phyloP scores from a whole-genome alignment of 2,113 vertebrate genomes.

The Embiotoca jacksoni region DNA sequence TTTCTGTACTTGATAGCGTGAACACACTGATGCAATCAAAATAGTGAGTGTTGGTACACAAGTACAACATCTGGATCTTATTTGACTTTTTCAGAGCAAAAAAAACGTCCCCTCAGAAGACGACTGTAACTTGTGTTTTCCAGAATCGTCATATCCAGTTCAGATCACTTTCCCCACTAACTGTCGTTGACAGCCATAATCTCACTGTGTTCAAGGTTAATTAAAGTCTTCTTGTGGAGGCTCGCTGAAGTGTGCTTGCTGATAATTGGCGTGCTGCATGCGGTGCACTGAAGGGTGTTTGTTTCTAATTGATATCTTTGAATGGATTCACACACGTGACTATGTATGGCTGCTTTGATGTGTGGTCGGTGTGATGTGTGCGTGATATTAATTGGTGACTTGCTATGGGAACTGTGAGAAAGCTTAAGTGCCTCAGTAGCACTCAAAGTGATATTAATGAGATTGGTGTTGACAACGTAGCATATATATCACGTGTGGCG shows the following conservation, averaged over 20 bases:
- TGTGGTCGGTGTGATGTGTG: not conserved
- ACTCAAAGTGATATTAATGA: conserved; percentile 38
- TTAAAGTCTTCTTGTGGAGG: conserved; percentile 33
- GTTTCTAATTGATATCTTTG: conserved; percentile 37
- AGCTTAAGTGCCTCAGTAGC: conserved; percentile 3
- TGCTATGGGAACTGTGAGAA: conserved; percentile 12
- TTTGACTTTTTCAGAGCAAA: not conserved
- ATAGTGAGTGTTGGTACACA: no score
- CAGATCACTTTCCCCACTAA: conserved; percentile 15
- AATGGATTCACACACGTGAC: conserved; percentile 27
- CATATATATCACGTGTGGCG: not conserved
- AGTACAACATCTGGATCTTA: no score
- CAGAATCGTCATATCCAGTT: not conserved
- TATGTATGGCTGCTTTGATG: not conserved
- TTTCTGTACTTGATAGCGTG: no score
- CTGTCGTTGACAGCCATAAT: conserved; percentile 34
- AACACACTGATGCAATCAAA: no score
- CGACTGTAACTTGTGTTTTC: not conserved
- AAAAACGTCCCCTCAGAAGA: not conserved
- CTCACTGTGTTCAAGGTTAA: conserved; percentile 27
- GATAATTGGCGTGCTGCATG: conserved; percentile 37
- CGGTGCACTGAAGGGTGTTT: conserved; percentile 30
- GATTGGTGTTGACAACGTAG: conserved; percentile 4
- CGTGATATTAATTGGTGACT: conserved; percentile 36
- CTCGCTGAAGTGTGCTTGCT: conserved; percentile 23